phyloP scores from a whole-genome alignment of 2,113 vertebrate genomes.

The Chloropsis hardwickii region DNA sequence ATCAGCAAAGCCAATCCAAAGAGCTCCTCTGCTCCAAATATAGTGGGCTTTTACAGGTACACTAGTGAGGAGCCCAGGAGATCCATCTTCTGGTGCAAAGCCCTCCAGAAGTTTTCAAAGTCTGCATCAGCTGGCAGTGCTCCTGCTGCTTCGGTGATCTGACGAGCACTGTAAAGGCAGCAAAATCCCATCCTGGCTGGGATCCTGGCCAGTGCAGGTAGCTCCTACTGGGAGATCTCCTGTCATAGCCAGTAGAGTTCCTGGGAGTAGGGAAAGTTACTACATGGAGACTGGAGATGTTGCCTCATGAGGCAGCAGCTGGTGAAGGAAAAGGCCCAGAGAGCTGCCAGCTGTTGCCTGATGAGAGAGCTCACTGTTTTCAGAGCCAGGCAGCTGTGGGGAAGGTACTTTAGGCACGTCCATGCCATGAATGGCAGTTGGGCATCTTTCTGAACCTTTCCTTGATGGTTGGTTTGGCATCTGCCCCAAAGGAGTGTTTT shows the following conservation, averaged over 20 bases:
- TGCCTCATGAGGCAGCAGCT: background rate
- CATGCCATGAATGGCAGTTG: background rate
- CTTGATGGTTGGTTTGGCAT: background rate
- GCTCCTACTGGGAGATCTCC: background rate
- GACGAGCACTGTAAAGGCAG: background rate
- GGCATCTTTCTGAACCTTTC: background rate
- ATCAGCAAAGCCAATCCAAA: background rate
- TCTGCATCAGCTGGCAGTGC: rapidly evolving
- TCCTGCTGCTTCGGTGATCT: background rate
- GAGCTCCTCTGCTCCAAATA: background rate
- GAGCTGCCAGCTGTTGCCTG: background rate
- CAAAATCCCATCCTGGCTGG: background rate
- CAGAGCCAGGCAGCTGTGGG: background rate
- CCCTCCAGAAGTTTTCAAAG: background rate
- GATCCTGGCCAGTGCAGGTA: background rate
- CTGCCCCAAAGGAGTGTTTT: background rate
- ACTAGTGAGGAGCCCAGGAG: background rate
- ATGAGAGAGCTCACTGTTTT: background rate
- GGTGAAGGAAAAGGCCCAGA: background rate
- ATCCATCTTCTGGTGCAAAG: background rate
- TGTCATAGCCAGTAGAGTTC: background rate
- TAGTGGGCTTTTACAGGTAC: background rate
- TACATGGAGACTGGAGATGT: background rate
- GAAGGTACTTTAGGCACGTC: background rate
- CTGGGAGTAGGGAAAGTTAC: background rate